Base-by-base conservation (phyloP, 1,140 invertebrate species). In the Melitaea cinxia region DNA sequence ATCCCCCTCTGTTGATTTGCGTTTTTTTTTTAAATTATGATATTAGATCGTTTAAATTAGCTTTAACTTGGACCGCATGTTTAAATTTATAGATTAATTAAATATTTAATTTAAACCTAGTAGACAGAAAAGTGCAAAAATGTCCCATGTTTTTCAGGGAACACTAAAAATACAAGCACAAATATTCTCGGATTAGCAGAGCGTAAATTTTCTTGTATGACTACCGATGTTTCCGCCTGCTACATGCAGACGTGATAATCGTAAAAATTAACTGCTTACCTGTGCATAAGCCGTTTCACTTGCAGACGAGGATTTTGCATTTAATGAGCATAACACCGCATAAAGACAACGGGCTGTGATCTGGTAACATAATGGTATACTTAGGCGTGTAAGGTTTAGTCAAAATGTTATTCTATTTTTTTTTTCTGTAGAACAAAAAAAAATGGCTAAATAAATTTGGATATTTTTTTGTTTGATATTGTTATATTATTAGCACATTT, bases 221-320 rank as follows among this genome's bases (percentile, higher is more conserved):
- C 68, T 73, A 74, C 68, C 69, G 72, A 78, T 71, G 75, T 78
- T 77, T 75, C 74, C 72, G 73, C 72, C 73, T 73, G 75, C 75
- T 73, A 76, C 72, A 80, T 75, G 72, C 68, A 78, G 69, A 72
- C 65, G 50, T 71, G 70, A 79, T 85, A 79, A 85, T 80, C 83
- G 76, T 85, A 88, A 88, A 88, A 82, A 83, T 77, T 82, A 80
- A 85, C 74, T 70, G 65, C 64, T 71, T 72, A 67, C 72, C 64
- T 74, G 65, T 71, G 75, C 67, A 75, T 77, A 77, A 68, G 57
- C 53, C 56, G 55, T 61, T 67, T 71, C 73, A 70, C 63, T 68
- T 73, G 62, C 60, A 70, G 59, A 58, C 56, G 24, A n/a, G 39
- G 53, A 56, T 61, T 67, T 67, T 56, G 33, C 57, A 33, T 45